Base-by-base conservation (phyloP, 2,797 vertebrate species). In the Hydrolagus colliei region DNA sequence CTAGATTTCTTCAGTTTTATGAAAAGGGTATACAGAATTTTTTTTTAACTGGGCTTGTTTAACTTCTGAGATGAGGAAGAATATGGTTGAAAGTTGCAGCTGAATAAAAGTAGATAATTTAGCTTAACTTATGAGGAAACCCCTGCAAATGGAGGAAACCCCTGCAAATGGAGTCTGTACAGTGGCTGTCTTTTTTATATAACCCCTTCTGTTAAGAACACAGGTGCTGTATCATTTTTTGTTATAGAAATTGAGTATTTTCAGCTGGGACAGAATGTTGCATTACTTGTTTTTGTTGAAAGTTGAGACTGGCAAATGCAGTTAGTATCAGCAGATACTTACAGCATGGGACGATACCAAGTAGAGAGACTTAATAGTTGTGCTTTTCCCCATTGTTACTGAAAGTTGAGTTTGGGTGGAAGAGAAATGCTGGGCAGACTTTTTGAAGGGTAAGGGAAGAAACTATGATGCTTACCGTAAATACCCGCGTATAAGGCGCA, bases 321-420 rank as follows among this genome's bases (percentile, higher is more conserved):
- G 41, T 76, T 76, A 77, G 59, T 67, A 67, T 84, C 32, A 71
- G 10, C 32, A n/a, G 79, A 84, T 71, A 20, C 32, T 84, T 68
- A 84, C 16, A 18, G 67, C 79, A 71, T 16, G 65, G 68, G 63
- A 52, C 71, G 20, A 6, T 18, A 71, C 16, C 14, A 67, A 41
- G 63, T 18, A 16, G 65, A 84, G 79, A 35, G 20, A 84, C 65
- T 12, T 68, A 84, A 84, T 84, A 71, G 67, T 77, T 80, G 52
- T 27, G 27, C 35, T 35, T 32, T 71, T 67, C 18, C 32, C n/a
- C 41, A 52, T 52, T 13, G 68, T 14, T 12, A 12, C 65, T 41
- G 65, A 71, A 68, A 41, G 65, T 68, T 71, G 3, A 71, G 68
- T 68, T 84, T 63, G 67, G 12, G 16, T 52, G 18, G 65, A 67